Conservation (phyloP, 2,113 vertebrate species). For the Chitala chitala region DNA sequence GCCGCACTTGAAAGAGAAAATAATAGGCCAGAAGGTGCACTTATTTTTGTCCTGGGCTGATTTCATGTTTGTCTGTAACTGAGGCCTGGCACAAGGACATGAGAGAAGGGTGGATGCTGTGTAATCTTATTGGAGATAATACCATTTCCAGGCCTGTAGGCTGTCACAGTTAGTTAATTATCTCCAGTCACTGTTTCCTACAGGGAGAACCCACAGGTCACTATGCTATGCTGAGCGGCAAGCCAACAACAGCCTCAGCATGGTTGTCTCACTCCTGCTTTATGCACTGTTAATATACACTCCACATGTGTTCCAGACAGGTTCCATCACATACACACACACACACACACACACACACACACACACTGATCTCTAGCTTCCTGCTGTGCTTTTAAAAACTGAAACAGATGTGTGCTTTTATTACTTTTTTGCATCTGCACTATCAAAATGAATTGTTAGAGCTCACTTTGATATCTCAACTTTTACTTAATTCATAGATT, state of each 20-base stretch:
- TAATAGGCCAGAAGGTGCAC: not conserved
- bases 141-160: slow-evolving; percentile 23
- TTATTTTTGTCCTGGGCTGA: slow-evolving; percentile 6
- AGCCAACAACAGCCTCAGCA: not conserved
- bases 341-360: too few relatives aligned
- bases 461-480: too few relatives aligned
- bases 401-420: too few relatives aligned
- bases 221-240: not conserved
- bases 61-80: slow-evolving; percentile 8
- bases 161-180: slow-evolving; percentile 29
- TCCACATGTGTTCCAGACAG: too few relatives aligned
- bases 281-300: too few relatives aligned
- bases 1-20: not conserved
- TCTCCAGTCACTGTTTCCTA: slow-evolving; percentile 1
- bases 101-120: slow-evolving; percentile 10
- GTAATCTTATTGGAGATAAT: slow-evolving; percentile 26
- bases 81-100: slow-evolving; percentile 8
- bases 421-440: too few relatives aligned
- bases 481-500: too few relatives aligned
- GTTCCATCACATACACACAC: too few relatives aligned
- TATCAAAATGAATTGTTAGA: too few relatives aligned
- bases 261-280: not conserved
- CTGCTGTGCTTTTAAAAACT: too few relatives aligned
- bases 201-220: slow-evolving; percentile 6
- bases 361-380: too few relatives aligned